These are phyloP conservation scores for Callospermophilus lateralis DNA, from an alignment of 2,113 vertebrate species.

Conservation along the genomic window DNA sequence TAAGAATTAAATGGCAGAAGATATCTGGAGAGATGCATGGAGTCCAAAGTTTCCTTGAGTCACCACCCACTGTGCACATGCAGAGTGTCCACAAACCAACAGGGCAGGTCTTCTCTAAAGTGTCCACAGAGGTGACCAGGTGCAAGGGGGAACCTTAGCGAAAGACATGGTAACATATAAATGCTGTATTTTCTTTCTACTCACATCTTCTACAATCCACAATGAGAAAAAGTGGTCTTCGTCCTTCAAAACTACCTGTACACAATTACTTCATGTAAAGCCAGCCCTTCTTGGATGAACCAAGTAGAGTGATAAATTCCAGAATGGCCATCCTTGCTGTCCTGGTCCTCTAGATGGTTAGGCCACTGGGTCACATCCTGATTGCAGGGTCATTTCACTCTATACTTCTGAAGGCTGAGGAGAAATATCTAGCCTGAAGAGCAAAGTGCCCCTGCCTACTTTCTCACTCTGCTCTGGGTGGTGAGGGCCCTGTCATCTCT, in stretches of 20 bases:
- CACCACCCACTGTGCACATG: constrained; percentile 27
- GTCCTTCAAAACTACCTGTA: constrained; percentile 66
- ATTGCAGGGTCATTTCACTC: neutral
- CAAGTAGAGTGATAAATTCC: neutral
- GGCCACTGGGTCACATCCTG: too few relatives aligned
- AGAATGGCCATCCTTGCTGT: neutral
- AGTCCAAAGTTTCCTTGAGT: neutral
- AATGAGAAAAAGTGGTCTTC: constrained; percentile 45
- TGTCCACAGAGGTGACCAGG: constrained; percentile 66
- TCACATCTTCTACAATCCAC: constrained; percentile 66
- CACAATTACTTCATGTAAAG: neutral
- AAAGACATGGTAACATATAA: constrained; percentile 72
- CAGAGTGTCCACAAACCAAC: constrained; percentile 46
- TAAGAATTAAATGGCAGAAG: neutral
- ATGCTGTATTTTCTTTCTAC: constrained; percentile 51
- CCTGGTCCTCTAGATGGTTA: too few relatives aligned
- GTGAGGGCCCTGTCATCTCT: neutral
- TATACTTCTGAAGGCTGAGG: neutral
- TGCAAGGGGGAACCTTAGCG: neutral
- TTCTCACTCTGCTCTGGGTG: too few relatives aligned
- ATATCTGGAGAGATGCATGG: neutral
- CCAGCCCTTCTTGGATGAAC: constrained; percentile 24
- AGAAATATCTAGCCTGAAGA: neutral
- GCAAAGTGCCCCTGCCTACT: neutral
- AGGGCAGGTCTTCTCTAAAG: constrained; percentile 35